phyloP scores from a whole-genome alignment of 2,113 vertebrate genomes.

The Ranitomeya variabilis region DNA sequence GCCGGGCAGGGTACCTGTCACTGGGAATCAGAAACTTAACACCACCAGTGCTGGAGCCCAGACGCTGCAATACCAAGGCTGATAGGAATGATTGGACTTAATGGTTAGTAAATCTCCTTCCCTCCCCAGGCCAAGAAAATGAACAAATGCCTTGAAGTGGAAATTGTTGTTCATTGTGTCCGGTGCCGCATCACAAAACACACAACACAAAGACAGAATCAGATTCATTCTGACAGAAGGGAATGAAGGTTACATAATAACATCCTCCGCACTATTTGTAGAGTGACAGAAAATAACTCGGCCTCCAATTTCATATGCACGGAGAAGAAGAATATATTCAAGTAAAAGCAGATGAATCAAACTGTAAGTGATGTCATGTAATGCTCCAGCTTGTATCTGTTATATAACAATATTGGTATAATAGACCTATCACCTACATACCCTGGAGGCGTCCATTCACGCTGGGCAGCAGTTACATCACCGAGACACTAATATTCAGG shows the following conservation, averaged over 20 bases:
- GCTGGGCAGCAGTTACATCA: background rate
- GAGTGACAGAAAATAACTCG: constrained; percentile 1
- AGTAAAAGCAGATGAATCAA: background rate
- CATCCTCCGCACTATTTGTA: background rate
- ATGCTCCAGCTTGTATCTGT: background rate
- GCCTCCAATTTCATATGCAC: constrained; percentile 9
- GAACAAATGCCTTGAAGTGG: background rate
- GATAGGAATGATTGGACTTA: background rate
- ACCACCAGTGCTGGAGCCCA: background rate
- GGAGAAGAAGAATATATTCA: constrained; percentile 4
- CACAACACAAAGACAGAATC: background rate
- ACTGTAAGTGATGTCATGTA: constrained; percentile 7
- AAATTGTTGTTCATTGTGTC: background rate
- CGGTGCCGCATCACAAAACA: background rate
- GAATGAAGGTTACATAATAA: background rate
- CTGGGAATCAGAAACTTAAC: constrained; percentile 37
- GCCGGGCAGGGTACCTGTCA: constrained; percentile 48
- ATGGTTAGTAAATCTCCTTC: background rate
- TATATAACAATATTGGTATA: background rate
- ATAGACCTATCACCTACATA: constrained; percentile 4
- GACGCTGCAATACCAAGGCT: no score
- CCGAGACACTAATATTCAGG: background rate
- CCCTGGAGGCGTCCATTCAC: background rate
- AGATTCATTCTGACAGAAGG: background rate
- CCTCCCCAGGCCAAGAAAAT: background rate